These are phyloP conservation scores for Falco peregrinus DNA, from an alignment of 2,797 vertebrate genomes.

Conservation along the genomic window DNA sequence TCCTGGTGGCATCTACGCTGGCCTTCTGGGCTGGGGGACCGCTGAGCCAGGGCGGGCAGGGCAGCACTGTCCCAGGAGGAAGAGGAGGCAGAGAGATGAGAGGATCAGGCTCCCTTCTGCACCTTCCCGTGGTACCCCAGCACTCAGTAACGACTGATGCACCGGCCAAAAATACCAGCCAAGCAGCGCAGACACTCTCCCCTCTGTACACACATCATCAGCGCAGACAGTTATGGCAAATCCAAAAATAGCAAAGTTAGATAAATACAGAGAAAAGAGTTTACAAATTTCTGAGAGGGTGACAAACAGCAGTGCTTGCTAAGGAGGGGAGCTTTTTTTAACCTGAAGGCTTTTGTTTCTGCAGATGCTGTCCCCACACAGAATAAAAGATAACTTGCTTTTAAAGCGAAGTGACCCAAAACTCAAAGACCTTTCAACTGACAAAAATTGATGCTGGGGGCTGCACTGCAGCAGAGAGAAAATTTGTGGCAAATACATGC, in stretches of 20 bases:
- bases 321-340: background rate
- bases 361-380: background rate
- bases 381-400: background rate
- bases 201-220: background rate
- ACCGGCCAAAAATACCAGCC: conserved; percentile 26
- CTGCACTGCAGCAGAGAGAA: background rate
- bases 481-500: background rate
- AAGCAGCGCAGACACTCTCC: background rate
- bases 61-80: background rate
- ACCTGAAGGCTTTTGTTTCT: background rate
- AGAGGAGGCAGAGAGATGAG: background rate
- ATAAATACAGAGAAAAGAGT: conserved; percentile 53
- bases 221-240: background rate
- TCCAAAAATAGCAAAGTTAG: conserved; percentile 48
- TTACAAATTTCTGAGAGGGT: conserved; percentile 34
- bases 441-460: background rate
- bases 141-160: background rate
- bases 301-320: background rate
- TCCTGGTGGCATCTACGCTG: accelerated
- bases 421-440: background rate
- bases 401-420: background rate
- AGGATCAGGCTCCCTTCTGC: background rate
- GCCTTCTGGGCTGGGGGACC: background rate
- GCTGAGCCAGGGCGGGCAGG: background rate
- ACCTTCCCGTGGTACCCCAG: accelerated